Percentiles rank a stretch among this genome's conserved stretches.
Evolutionary conservation across 2,797 vertebrate genomes (phyloP).

Genomic region (Peromyscus attwateri): DNA sequence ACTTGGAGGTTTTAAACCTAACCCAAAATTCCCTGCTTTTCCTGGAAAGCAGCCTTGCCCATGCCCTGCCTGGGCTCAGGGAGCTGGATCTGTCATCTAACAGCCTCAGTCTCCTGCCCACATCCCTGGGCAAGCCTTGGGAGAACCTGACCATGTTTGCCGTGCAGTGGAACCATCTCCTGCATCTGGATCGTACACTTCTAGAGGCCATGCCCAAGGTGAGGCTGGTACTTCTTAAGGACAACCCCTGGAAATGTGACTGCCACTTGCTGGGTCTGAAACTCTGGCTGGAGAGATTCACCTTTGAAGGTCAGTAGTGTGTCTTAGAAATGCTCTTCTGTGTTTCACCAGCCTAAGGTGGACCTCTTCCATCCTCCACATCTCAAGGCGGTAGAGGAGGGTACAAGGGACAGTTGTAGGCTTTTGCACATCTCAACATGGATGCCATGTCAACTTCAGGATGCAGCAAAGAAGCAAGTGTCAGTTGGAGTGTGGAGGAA

Average conservation of each 20-base stretch:
- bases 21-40: slow-evolving; percentile 94
- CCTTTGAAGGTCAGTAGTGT: slow-evolving; percentile 94
- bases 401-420: background rate
- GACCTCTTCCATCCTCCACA: slow-evolving; percentile 27
- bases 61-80: slow-evolving; percentile 91
- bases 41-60: slow-evolving; percentile 93
- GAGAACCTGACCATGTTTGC: slow-evolving; percentile 94
- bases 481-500: background rate
- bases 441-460: background rate
- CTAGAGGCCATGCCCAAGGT: slow-evolving; percentile 93
- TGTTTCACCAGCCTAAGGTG: background rate
- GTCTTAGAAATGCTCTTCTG: background rate
- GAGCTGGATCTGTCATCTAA: slow-evolving; percentile 96
- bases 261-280: slow-evolving; percentile 96
- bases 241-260: slow-evolving; percentile 97
- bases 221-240: slow-evolving; percentile 92
- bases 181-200: slow-evolving; percentile 92
- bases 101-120: slow-evolving; percentile 92
- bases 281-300: slow-evolving; percentile 97
- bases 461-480: background rate
- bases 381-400: background rate
- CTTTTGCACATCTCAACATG: background rate
- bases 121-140: slow-evolving; percentile 91
- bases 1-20: slow-evolving; percentile 93
- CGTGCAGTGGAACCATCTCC: slow-evolving; percentile 93